These are phyloP conservation scores for Pseudomyrmex sp. DNA, from an alignment of 1,140 invertebrate genomes.

Conservation along the genomic window DNA sequence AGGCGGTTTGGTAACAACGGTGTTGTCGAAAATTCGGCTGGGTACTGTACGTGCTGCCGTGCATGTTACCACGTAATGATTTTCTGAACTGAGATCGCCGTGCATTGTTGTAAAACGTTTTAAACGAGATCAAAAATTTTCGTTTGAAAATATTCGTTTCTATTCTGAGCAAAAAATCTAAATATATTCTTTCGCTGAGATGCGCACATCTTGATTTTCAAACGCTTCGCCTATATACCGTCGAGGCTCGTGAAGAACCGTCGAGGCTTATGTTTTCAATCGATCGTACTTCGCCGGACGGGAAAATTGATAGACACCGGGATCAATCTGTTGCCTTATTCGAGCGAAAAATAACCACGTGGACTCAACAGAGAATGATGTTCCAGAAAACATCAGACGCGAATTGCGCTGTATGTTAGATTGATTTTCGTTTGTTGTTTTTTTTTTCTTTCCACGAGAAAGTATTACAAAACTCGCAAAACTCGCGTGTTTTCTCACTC, in stretches of 20 bases:
- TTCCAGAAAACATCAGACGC: background rate
- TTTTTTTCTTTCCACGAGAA: slow-evolving; percentile 24
- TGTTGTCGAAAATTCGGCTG: slow-evolving; percentile 13
- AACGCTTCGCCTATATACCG: background rate
- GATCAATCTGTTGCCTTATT: slow-evolving; percentile 32
- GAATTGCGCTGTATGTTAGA: background rate
- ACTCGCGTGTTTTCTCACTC: background rate
- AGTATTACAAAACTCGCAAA: background rate
- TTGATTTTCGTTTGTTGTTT: slow-evolving; percentile 7
- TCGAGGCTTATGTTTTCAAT: slow-evolving; percentile 32
- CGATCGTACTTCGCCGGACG: slow-evolving; percentile 3
- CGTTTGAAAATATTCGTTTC: background rate
- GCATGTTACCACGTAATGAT: background rate
- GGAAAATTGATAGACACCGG: slow-evolving; percentile 15
- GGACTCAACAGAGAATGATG: background rate
- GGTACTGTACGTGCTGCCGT: background rate
- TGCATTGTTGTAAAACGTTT: background rate
- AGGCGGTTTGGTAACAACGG: slow-evolving; percentile 27
- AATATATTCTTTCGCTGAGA: background rate
- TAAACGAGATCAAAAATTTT: background rate
- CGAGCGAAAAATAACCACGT: slow-evolving; percentile 16
- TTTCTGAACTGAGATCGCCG: background rate
- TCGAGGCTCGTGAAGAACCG: slow-evolving; percentile 22
- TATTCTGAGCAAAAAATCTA: background rate
- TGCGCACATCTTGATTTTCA: slow-evolving; percentile 19